Evolutionary conservation across 1,140 invertebrate species (phyloP).

Genomic region (Nasonia longicornis): DNA sequence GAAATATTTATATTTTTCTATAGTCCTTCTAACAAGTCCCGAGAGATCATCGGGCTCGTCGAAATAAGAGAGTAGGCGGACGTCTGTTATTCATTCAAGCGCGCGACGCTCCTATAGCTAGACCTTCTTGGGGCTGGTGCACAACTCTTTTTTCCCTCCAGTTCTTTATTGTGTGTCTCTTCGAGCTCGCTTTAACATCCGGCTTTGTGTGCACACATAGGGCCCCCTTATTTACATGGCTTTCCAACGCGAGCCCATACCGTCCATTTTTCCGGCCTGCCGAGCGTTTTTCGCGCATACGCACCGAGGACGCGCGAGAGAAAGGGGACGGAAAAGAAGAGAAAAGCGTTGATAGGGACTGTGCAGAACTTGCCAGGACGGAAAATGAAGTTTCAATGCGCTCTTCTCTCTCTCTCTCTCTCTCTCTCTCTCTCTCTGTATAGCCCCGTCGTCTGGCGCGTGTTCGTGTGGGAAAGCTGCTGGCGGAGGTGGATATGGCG

Average conservation of each 20-base stretch:
- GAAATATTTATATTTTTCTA: slow-evolving; percentile 65
- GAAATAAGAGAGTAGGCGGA: background rate
- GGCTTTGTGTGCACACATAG: background rate
- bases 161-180: background rate
- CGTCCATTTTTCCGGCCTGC: background rate
- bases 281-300: background rate
- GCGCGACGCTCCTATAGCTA: slow-evolving; percentile 6
- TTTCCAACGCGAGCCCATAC: slow-evolving; percentile 56
- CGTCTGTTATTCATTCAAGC: slow-evolving; percentile 63
- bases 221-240: slow-evolving; percentile 56
- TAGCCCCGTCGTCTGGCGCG: background rate
- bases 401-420: background rate
- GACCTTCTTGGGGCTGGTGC: background rate
- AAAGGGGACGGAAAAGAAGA: background rate
- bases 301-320: background rate
- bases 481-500: slow-evolving; percentile 10
- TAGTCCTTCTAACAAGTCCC: slow-evolving; percentile 34
- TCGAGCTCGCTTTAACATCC: slow-evolving; percentile 14
- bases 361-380: slow-evolving; percentile 19
- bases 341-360: background rate
- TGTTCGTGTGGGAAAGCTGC: background rate
- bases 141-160: slow-evolving; percentile 11
- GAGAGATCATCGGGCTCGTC: slow-evolving; percentile 41
- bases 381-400: slow-evolving; percentile 31
- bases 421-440: background rate